Evolutionary conservation across 2,797 vertebrate genomes (phyloP), one percentile per base, ranked within the genome.

Genomic region (Oreonectes daqikongensis): DNA sequence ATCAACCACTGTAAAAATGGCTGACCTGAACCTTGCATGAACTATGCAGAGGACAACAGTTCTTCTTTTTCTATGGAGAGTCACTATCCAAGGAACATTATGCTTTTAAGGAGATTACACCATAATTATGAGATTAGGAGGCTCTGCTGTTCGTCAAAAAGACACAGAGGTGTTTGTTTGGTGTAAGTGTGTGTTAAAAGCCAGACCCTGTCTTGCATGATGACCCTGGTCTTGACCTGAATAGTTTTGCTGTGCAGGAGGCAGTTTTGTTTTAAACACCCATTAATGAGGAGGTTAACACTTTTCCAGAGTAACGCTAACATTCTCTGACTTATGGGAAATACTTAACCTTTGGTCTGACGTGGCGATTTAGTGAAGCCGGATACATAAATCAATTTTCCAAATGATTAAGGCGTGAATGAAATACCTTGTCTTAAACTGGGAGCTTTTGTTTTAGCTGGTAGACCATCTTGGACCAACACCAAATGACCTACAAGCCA

Each of bases 91-190:
- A 52, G 7, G 17, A 48, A 12, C 65, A 61, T 69, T 76, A 69
- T 76, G 53, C 24, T 63, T 82, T 83, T 78, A 82, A 81, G 24
- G 30, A 75, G 68, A 81, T 72, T 74, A 50, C 42, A 5, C 38
- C 0, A n/a, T 78, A 82, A 75, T 84, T 79, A 78, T 55, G 22
- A 84, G 63, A 59, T 79, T 48, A 73, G 46, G 67, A 80, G 64
- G 32, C 40, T 80, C 32, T 46, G 66, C 15, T 74, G 66, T 82
- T 85, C 30, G 81, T 81, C 10, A 46, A 57, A 24, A 50, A 44
- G 30, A 61, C 68, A 82, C 52, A 67, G 26, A 74, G 72, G 15
- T 73, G 70, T 53, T 46, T 75, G 75, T 77, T 70, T 48, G 26
- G 60, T 50, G 68, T 79, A 67, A 75, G 42, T 48, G 18, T 46